Conservation (phyloP, 2,797 vertebrate species). For the Amphiprion clarkii region DNA sequence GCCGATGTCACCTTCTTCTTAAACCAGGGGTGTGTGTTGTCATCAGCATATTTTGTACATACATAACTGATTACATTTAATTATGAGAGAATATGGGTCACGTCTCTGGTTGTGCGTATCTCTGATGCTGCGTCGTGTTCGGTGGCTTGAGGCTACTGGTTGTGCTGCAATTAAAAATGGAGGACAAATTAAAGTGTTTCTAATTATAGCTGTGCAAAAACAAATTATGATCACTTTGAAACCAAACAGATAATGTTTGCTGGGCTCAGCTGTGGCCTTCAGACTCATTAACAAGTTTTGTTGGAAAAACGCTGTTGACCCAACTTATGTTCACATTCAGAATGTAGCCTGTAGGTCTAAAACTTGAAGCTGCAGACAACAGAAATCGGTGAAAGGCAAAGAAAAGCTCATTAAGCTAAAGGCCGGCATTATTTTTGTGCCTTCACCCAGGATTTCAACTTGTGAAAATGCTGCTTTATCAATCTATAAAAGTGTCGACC, state of each 20-base stretch:
- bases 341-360: constrained; percentile 10
- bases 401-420: too few species aligned
- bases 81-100: background rate
- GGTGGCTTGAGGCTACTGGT: background rate
- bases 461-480: too few species aligned
- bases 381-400: too few species aligned
- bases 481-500: too few species aligned
- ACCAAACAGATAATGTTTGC: background rate
- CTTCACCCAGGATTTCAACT: too few species aligned
- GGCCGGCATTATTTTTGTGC: too few species aligned
- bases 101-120: background rate
- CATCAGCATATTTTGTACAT: background rate
- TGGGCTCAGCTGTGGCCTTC: background rate
- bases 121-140: background rate
- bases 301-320: background rate
- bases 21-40: background rate
- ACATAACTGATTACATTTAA: background rate
- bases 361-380: too few species aligned
- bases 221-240: background rate
- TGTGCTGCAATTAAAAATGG: background rate
- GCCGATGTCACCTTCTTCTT: background rate
- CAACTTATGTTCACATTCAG: background rate
- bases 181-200: background rate
- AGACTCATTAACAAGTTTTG: background rate
- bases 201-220: background rate